Evolutionary conservation across 2,113 vertebrate genomes (phyloP).

Genomic region (Entosphenus tridentatus): DNA sequence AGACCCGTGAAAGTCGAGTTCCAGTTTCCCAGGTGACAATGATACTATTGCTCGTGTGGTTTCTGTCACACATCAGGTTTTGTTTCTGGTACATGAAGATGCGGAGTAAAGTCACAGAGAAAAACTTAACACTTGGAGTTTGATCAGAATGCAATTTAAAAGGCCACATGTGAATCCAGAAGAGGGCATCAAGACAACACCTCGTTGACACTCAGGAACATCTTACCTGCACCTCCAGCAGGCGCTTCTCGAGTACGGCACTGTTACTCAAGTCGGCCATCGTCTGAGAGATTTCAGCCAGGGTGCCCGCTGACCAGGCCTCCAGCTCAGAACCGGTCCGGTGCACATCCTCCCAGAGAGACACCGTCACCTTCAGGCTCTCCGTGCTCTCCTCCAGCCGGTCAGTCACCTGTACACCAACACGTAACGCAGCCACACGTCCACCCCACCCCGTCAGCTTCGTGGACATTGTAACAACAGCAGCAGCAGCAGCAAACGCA

Average conservation of each 20-base stretch:
- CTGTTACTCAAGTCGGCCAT: slow-evolving; percentile 31
- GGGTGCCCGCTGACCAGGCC: slow-evolving; percentile 33
- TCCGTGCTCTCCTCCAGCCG: slow-evolving; percentile 51
- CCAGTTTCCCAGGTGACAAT: no score
- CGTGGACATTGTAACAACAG: no score
- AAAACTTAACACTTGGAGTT: no score
- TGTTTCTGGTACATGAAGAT: no score
- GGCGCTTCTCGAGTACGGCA: slow-evolving; percentile 26
- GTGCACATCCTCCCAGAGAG: slow-evolving; percentile 60
- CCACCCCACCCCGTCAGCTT: no score
- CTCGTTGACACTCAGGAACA: not conserved
- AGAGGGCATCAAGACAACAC: not conserved
- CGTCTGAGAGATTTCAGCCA: slow-evolving; percentile 37
- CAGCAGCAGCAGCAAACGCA: no score
- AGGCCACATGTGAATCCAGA: not conserved
- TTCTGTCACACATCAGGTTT: no score
- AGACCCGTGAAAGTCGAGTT: no score
- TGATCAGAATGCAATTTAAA: not conserved
- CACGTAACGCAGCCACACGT: no score
- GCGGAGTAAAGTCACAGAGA: no score
- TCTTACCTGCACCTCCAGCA: slow-evolving; percentile 53
- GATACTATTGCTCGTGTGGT: no score
- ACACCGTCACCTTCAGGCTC: slow-evolving; percentile 27
- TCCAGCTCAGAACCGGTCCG: slow-evolving; percentile 42
- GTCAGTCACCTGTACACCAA: slow-evolving; percentile 37